These are phyloP conservation scores for Scomber japonicus DNA, from an alignment of 2,113 vertebrate genomes.

Conservation along the genomic window DNA sequence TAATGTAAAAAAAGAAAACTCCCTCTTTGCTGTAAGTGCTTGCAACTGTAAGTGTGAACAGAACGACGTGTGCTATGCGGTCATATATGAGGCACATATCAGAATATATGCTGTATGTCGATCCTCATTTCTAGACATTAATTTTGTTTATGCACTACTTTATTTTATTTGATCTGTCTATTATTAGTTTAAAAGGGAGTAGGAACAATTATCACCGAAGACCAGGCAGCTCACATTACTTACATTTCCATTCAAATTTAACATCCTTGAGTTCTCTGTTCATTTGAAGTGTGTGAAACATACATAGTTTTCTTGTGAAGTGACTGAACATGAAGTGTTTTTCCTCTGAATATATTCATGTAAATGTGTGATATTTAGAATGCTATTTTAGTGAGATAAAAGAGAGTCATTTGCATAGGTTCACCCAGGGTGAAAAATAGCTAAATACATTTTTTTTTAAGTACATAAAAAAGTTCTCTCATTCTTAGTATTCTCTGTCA, in stretches of 20 bases:
- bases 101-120: neutral
- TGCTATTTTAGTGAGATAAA: slow-evolving; percentile 13
- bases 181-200: neutral
- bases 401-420: neutral
- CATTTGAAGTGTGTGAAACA: neutral
- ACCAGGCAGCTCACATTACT: no score
- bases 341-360: neutral
- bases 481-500: neutral
- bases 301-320: neutral
- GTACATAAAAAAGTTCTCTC: neutral
- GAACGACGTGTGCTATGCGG: no score
- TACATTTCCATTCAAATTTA: neutral
- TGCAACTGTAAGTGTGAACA: no score
- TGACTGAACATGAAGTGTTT: neutral
- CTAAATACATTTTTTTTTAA: no score
- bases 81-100: neutral
- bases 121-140: neutral
- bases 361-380: no score
- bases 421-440: neutral
- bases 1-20: neutral
- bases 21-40: no score
- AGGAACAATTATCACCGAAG: neutral
- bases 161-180: neutral
- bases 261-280: neutral
- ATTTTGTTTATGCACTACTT: neutral